Conservation (phyloP, 2,113 vertebrate genomes). For the Lophura nycthemera region DNA sequence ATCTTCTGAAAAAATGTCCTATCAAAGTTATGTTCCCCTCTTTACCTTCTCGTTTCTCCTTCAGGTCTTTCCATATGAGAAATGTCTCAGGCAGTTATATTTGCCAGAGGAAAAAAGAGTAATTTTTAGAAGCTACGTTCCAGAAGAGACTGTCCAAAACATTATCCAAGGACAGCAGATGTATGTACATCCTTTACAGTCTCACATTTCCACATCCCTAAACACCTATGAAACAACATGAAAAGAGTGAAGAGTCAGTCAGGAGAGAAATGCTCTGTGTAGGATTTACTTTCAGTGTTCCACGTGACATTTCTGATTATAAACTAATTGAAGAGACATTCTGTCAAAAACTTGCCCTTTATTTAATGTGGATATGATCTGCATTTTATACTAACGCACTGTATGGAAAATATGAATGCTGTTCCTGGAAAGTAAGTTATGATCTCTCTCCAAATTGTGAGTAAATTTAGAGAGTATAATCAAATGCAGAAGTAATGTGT, state of each 20-base stretch:
- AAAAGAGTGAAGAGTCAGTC: background rate
- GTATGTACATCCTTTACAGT: background rate
- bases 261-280: constrained; percentile 11
- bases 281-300: constrained; percentile 16
- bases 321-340: constrained; percentile 33
- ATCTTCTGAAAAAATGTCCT: background rate
- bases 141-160: background rate
- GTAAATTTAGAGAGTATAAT: constrained; percentile 73
- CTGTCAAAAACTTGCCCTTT: constrained; percentile 44
- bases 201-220: background rate
- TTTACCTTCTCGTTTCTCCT: background rate
- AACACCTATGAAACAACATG: background rate
- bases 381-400: background rate
- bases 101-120: background rate
- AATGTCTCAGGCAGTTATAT: background rate
- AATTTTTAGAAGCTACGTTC: background rate
- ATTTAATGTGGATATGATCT: constrained; percentile 17
- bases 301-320: constrained; percentile 24
- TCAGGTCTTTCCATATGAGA: background rate
- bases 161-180: background rate
- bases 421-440: constrained; percentile 64
- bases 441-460: constrained; percentile 53
- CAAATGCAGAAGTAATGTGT: constrained; percentile 67
- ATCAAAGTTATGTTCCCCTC: background rate
- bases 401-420: constrained; percentile 67